Percentiles rank a stretch among this genome's conserved stretches.
These are phyloP conservation scores for Chloroceryle inda DNA, from an alignment of 2,797 vertebrate genomes.

Conservation along the genomic window DNA sequence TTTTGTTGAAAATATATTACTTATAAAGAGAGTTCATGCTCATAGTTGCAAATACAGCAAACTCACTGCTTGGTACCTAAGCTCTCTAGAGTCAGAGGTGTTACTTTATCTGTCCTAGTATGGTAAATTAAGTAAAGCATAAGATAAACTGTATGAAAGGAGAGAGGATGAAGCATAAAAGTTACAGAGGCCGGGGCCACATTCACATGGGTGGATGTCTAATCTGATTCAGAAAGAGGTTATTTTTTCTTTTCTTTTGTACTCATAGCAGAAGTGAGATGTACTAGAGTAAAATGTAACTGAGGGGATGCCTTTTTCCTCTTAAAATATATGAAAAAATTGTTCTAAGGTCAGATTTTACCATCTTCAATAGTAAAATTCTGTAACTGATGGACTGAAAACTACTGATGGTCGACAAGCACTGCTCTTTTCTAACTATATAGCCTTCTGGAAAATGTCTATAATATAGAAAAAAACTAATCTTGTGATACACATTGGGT, in stretches of 20 bases:
- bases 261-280: not conserved
- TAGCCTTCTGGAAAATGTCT: not conserved
- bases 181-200: not conserved
- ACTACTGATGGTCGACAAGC: not conserved
- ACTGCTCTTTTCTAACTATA: not conserved
- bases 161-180: not conserved
- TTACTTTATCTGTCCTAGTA: not conserved
- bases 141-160: not conserved
- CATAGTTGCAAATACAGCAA: accelerated
- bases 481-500: not conserved
- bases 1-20: not conserved
- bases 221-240: not conserved
- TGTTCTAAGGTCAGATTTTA: not conserved
- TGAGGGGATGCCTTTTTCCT: not conserved
- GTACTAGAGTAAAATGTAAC: not conserved
- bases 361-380: not conserved
- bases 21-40: not conserved
- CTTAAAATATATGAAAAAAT: not conserved
- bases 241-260: not conserved
- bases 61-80: not conserved
- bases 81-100: not conserved
- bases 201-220: not conserved
- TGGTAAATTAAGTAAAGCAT: not conserved
- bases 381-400: not conserved
- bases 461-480: not conserved